Base-by-base conservation (phyloP, 2,797 vertebrate species). In the Picus viridis region DNA sequence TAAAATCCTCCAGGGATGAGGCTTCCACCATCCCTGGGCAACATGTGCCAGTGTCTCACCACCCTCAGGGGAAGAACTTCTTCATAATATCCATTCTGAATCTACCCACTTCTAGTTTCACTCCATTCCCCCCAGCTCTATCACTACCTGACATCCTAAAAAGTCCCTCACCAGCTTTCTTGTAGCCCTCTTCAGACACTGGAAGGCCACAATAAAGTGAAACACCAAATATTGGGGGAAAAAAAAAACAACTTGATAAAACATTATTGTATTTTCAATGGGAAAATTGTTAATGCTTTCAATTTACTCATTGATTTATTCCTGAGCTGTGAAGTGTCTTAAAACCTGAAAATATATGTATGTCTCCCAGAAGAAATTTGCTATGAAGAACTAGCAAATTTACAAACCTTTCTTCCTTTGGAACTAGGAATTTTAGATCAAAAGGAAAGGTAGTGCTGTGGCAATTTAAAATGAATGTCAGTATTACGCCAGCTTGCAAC, bases 331-430 rank as follows among this genome's bases (percentile, higher is more conserved):
- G 75, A 94, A 89, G 56, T 90, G 71, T 89, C 93, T 90, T 51
- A 93, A 96, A 92, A 77, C 27, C 74, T 84, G 86, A 91, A 92
- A 94, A 92, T 67, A 83, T 81, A 77, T 58, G 39, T 54, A 57
- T 86, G 77, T 82, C 39, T 92, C 83, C 76, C 22, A 73, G 68
- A 72, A 83, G 57, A 73, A 27, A 73, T 83, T 62, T 86, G 69
- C 24, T 78, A 27, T 39, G 8, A 82, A 92, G 89, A 94, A 45
- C 22, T 62, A 83, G 51, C 23, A 89, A 83, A 86, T 72, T 78
- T 69, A 58, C 20, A 71, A 80, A 39, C 22, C 22, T 49, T 49
- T 49, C 23, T 49, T 24, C 12, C 57, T 90, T 76, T 73, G 15
- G 77, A 94, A 85, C 27, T 64, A 58, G 39, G 63, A 85, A 58